These are phyloP conservation scores for Rissa tridactyla DNA, from an alignment of 2,113 vertebrate genomes.

Conservation along the genomic window DNA sequence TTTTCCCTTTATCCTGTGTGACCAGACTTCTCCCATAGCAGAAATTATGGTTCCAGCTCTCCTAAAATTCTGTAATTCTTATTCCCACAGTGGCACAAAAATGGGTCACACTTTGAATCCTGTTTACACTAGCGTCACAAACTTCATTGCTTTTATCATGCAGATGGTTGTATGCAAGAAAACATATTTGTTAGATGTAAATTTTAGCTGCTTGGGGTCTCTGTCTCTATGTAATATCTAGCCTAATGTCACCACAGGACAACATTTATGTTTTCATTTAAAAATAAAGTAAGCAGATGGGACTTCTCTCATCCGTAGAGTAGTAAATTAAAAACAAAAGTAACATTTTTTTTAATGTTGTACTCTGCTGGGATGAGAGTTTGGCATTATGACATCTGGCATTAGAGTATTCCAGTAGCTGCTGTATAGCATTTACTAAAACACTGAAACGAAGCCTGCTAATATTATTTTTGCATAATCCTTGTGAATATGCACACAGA, in stretches of 20 bases:
- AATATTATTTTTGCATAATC: not conserved
- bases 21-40: conserved; percentile 20
- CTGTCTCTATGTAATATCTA: not conserved
- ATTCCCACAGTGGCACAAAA: not conserved
- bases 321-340: conserved; percentile 52
- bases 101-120: not conserved
- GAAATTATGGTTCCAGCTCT: not conserved
- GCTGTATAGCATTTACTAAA: conserved; percentile 2
- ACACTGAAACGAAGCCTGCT: not conserved
- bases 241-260: conserved; percentile 40
- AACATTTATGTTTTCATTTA: conserved; percentile 52
- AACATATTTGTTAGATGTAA: conserved; percentile 44
- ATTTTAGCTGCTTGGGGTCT: conserved; percentile 41
- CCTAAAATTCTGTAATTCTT: conserved; percentile 15
- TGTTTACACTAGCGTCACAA: conserved; percentile 5
- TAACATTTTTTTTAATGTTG: conserved; percentile 13
- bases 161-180: conserved; percentile 28
- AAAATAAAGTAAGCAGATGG: conserved; percentile 58
- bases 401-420: conserved; percentile 16
- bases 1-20: conserved; percentile 34
- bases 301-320: conserved; percentile 26
- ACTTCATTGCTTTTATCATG: not conserved
- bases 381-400: conserved; percentile 10
- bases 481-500: not conserved
- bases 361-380: not conserved